Evolutionary conservation across 2,797 vertebrate genomes (phyloP).

Genomic region (Neoniphon sammara): DNA sequence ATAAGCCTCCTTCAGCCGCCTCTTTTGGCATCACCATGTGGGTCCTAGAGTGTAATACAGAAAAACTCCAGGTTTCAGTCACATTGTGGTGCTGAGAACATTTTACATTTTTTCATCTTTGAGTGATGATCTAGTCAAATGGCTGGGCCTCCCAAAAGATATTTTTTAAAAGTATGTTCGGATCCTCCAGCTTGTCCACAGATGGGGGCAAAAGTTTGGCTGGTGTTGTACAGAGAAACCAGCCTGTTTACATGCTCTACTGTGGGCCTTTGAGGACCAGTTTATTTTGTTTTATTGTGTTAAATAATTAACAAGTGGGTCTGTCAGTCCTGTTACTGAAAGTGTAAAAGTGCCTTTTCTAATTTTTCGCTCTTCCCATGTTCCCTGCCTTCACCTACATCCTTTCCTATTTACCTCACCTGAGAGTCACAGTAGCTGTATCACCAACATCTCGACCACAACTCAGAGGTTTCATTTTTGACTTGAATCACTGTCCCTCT

Average conservation of each 20-base stretch:
- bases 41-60: slow-evolving; percentile 78
- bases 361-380: slow-evolving; percentile 30
- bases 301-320: slow-evolving; percentile 22
- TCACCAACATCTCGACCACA: neutral
- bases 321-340: slow-evolving; percentile 58
- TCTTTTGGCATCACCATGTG: slow-evolving; percentile 72
- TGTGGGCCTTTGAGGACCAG: slow-evolving; percentile 52
- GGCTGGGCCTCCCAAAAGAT: slow-evolving; percentile 46
- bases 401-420: neutral
- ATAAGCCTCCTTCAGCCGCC: slow-evolving; percentile 48
- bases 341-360: slow-evolving; percentile 83
- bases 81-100: slow-evolving; percentile 62
- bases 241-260: slow-evolving; percentile 89
- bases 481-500: slow-evolving; percentile 38
- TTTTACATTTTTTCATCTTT: slow-evolving; percentile 71
- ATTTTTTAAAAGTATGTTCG: neutral
- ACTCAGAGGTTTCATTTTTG: slow-evolving; percentile 3
- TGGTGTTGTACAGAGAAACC: slow-evolving; percentile 99
- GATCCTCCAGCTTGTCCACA: slow-evolving; percentile 37
- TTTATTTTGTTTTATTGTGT: slow-evolving; percentile 20
- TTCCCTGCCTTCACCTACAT: neutral
- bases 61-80: slow-evolving; percentile 79
- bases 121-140: slow-evolving; percentile 17
- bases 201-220: slow-evolving; percentile 77
- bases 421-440: neutral